Evolutionary conservation across 1,140 invertebrate genomes (phyloP), one percentile per base, ranked within the genome.

Genomic region (Liolophura sinensis): DNA sequence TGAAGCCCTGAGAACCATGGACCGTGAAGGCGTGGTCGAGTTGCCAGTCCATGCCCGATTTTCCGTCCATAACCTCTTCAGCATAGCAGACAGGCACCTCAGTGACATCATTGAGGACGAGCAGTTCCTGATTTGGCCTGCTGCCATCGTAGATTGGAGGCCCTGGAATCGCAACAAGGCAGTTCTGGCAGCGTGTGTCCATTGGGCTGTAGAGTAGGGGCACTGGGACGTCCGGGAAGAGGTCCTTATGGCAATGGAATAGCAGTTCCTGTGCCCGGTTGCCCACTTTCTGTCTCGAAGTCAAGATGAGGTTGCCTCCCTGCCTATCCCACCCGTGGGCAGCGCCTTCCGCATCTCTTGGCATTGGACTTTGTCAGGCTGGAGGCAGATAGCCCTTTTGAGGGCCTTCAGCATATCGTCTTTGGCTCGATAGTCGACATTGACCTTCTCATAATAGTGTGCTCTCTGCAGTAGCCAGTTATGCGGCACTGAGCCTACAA

Each of bases 21-120:
- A 67, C 65, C 16, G 60, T 62, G 22, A 67, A 18, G 1, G 59
- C n/a, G 54, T 62, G 62, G 12, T 51, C 65, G 14, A 67, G 52
- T n/a, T 24, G 40, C 60, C 65, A 67, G 60, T 63, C 60, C 4
- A 47, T 20, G 4, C 3, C 55, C n/a, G 62, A 20, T n/a, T 62
- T 55, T 3, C 31, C 31, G n/a, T 9, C 31, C 18, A 51, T 60
- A 20, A 7, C 40, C 24, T 67, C 51, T 20, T 52, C 52, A 16
- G 48, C 27, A 1, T 67, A n/a, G n/a, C n/a, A 48, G 12, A 54
- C 7, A 9, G 60, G 22, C 16, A 62, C 60, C 7, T 67, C 49
- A 0, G 62, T 60, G 46, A 67, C 55, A 51, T 63, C 50, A 48
- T 63, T 67, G 22, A 64, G 54, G 11, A 64, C 51, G 0, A 56